phyloP scores from a whole-genome alignment of 2,113 vertebrate species.

The Micronisus gabar region DNA sequence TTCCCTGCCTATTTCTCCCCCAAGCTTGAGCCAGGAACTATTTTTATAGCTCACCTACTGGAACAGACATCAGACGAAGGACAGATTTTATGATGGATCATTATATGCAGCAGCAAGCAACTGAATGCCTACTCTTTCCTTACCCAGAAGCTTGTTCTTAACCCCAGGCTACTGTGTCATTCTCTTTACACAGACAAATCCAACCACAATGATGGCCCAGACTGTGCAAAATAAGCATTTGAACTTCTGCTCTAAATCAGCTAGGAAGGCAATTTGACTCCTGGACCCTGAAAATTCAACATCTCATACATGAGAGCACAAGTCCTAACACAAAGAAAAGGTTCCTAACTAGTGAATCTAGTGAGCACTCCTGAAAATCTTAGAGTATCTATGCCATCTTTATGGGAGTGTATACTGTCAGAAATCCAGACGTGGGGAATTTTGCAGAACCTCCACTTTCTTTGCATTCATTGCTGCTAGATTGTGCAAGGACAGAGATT shows the following conservation, averaged over 20 bases:
- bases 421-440: neutral
- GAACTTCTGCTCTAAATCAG: neutral
- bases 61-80: neutral
- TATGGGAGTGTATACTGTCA: neutral
- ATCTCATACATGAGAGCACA: neutral
- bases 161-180: neutral
- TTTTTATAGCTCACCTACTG: neutral
- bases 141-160: neutral
- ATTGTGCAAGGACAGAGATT: neutral
- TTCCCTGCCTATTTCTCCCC: neutral
- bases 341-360: neutral
- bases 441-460: neutral
- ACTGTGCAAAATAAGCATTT: neutral
- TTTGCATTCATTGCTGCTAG: neutral
- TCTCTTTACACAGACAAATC: neutral
- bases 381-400: neutral
- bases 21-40: neutral
- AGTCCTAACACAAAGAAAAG: neutral
- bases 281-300: neutral
- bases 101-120: neutral
- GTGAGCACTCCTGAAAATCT: neutral
- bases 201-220: neutral
- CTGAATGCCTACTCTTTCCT: neutral
- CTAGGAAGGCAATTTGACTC: neutral
- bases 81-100: neutral